These are phyloP conservation scores for Tenthredo mesomela DNA, from an alignment of 2,888 invertebrate species.

Conservation along the genomic window DNA sequence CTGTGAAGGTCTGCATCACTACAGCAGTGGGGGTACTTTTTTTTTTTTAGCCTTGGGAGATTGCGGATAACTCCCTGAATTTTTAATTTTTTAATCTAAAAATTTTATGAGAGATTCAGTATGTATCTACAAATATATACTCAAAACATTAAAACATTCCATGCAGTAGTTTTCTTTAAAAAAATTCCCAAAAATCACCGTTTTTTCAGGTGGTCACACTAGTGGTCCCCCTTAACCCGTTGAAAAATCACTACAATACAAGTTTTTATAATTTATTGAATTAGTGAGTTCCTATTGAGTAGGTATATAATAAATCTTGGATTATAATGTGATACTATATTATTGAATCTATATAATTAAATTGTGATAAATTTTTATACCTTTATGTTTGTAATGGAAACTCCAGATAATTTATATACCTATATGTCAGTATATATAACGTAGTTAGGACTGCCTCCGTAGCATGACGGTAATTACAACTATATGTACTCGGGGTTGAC, in stretches of 20 bases:
- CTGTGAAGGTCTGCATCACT: too few relatives aligned
- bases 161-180: too few relatives aligned
- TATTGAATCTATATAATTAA: not conserved
- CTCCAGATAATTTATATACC: not conserved
- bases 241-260: not conserved
- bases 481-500: not conserved
- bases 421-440: not conserved
- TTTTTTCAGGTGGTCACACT: too few relatives aligned
- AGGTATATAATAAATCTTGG: not conserved
- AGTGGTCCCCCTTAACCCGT: too few relatives aligned
- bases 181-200: too few relatives aligned
- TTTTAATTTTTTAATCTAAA: too few relatives aligned
- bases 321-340: not conserved
- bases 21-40: too few relatives aligned
- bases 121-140: too few relatives aligned
- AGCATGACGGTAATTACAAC: constrained; percentile 24
- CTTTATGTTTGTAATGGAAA: not conserved
- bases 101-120: too few relatives aligned
- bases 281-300: not conserved
- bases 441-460: not conserved
- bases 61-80: too few relatives aligned
- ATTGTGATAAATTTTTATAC: not conserved
- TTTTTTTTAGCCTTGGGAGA: too few relatives aligned
- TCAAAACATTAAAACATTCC: too few relatives aligned
- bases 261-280: not conserved